Evolutionary conservation across 2,888 invertebrate genomes (phyloP), one percentile per base, ranked within the genome.

Genomic region (Peribatodes rhomboidaria): DNA sequence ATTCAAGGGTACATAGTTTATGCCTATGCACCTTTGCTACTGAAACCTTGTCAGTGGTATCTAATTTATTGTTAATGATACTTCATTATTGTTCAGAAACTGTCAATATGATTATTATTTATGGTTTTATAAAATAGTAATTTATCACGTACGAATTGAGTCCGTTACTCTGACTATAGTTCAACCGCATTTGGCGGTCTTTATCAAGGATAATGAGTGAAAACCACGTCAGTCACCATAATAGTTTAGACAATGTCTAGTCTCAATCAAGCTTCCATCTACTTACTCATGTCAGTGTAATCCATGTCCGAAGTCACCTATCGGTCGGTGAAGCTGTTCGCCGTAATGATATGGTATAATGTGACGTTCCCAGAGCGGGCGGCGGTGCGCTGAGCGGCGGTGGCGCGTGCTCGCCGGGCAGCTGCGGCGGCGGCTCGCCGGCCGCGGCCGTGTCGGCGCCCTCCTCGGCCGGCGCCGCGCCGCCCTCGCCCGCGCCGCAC

Each of bases 361-460:
- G 55, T 42, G 10, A 18, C 10, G 39, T 41, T 9, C 10, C 1
- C 27, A 54, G 54, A 18, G 41, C 41, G 31, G 54, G 74, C 71
- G 70, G 61, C 46, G 54, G 67, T 53, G 69, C 27, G 59, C 46
- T 46, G 66, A 35, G 72, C 65, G 71, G 71, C 61, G 75, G 81
- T 69, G 84, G 82, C 71, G 82, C 68, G 59, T 85, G 89, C 74
- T 92, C 93, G 70, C 93, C 93, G 61, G 92, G 86, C 81, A 89
- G 89, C 83, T 90, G 91, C 85, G 92, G 90, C 76, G 89, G 81
- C 70, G 93, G 88, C 42, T 94, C 94, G 61, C 93, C 94, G 42
- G 87, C 92, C 66, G 80, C 89, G 50, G 85, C 85, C 55, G 88
- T 83, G 70, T 87, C 92, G 33, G 89, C 89, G 73, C 90, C 90